Evolutionary conservation across 2,113 vertebrate species (phyloP), one percentile per base, ranked within the genome.

Genomic region (Hippoglossus stenolepis): DNA sequence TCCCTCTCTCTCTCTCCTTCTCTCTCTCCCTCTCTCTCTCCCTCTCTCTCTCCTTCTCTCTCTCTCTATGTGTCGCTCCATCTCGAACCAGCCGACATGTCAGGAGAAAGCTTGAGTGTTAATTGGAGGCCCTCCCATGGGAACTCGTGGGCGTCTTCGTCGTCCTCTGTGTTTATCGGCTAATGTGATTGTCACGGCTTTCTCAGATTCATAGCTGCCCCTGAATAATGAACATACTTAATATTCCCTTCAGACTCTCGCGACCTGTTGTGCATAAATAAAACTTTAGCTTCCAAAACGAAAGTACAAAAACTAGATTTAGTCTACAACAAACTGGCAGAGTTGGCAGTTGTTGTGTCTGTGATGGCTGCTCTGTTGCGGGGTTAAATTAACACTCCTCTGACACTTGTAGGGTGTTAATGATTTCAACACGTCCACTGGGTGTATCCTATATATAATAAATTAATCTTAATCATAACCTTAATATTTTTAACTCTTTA

Each of bases 101-200:
- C 67, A 74, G 67, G 72, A 82, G 78, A 85, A 58, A 79, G 80
- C 87, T 76, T 4, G 66, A 85, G 88, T 91, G 90, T 86, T 91
- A 90, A 91, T 92, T 93, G 88, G 87, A 79, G 77, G 75, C 70
- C 21, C 74, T 87, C 89, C 86, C 81, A 59, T 10, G 74, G 87
- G 89, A 89, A 79, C 72, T 80, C 43, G 79, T 79, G 56, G 83
- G 86, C 75, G 54, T 89, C 72, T 70, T 84, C 74, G 65, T 82
- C 78, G 82, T 83, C 77, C 89, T 89, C 69, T 5, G 68, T 88
- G 71, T 91, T 90, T 84, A 82, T 79, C 70, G 49, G 69, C 70
- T 88, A 89, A 89, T 82, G 82, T 58, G 88, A 92, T 91, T 90
- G 86, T 75, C 73, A 88, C 43, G 49, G 87, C 63, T 84, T 68